Evolutionary conservation across 1,140 invertebrate genomes (phyloP), one percentile per base, ranked within the genome.

Genomic region (Colletes gigas): DNA sequence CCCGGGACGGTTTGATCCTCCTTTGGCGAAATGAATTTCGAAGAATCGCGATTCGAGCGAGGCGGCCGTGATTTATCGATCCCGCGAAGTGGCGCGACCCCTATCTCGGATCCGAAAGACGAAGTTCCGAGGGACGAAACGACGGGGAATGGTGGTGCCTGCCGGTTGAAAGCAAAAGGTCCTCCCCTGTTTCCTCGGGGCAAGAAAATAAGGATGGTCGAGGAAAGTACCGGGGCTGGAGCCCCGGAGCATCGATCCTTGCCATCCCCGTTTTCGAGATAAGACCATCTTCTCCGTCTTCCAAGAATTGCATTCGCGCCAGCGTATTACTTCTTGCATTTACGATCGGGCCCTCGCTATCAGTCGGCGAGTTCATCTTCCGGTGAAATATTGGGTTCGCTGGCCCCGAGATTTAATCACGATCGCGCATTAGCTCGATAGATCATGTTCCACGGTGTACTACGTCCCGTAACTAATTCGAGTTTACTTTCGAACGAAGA

Each of bases 181-280:
- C 60, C 77, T 47, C 44, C 30, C 47, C 62, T 78, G 78, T 59
- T 74, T 81, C 83, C 83, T 60, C 73, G 73, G 69, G 65, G 68
- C 82, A 70, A 66, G 73, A 71, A 84, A 85, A 81, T 83, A 81
- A 84, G 75, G 78, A 81, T 41, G 62, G 78, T 72, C 60, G 66
- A 66, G 66, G 83, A 84, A 78, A 71, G 57, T 41, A 59, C 75
- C 65, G 68, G 14, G 14, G 50, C 39, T 72, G 70, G 57, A 68
- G 68, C 63, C 71, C 77, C 59, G 50, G 73, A 60, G 75, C 78
- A 85, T 85, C 84, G 83, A 85, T 85, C 83, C 84, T 78, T 84
- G 83, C 83, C 69, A 85, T 81, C 52, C 83, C 69, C 73, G 83
- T 85, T 84, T 85, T 66, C 73, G 65, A 83, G 83, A 85, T 85